Evolutionary conservation across 1,140 invertebrate species (phyloP).

Genomic region (Chelonus insularis): DNA sequence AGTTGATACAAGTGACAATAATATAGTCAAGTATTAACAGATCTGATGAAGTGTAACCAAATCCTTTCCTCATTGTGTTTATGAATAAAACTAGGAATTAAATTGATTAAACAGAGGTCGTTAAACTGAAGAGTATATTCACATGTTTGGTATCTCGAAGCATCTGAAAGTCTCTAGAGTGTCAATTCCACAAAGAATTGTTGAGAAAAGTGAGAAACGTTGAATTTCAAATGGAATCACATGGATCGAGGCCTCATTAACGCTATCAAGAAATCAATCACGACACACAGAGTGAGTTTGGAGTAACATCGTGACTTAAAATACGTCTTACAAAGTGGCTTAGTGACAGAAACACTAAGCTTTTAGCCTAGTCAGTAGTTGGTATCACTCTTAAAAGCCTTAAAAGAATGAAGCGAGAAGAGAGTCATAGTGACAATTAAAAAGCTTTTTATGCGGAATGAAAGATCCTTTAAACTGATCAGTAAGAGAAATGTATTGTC

Average conservation of each 20-base stretch:
- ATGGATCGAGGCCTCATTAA: conserved; percentile 21
- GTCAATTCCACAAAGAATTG: not conserved
- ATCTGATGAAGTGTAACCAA: too few species aligned
- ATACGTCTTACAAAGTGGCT: conserved; percentile 9
- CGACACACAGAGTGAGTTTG: not conserved
- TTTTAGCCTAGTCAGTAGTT: not conserved
- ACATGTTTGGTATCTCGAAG: not conserved
- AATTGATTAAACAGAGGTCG: too few species aligned
- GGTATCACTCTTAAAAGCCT: not conserved
- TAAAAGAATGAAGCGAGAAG: not conserved
- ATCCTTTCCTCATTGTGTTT: too few species aligned
- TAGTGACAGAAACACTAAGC: not conserved
- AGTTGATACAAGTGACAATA: too few species aligned
- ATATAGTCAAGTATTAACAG: too few species aligned
- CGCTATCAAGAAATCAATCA: conserved; percentile 30
- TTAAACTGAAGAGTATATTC: too few species aligned
- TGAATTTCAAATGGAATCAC: conserved; percentile 26
- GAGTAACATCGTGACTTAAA: conserved; percentile 9
- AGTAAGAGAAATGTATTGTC: not conserved
- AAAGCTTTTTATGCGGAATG: not conserved
- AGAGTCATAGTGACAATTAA: conserved; percentile 5
- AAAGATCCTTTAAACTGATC: not conserved
- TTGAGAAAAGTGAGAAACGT: conserved; percentile 9
- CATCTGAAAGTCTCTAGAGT: not conserved
- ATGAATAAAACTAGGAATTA: too few species aligned